phyloP scores from a whole-genome alignment of 37 sponge, comb jelly and placozoan species.

The Lycopodina hypogea region DNA sequence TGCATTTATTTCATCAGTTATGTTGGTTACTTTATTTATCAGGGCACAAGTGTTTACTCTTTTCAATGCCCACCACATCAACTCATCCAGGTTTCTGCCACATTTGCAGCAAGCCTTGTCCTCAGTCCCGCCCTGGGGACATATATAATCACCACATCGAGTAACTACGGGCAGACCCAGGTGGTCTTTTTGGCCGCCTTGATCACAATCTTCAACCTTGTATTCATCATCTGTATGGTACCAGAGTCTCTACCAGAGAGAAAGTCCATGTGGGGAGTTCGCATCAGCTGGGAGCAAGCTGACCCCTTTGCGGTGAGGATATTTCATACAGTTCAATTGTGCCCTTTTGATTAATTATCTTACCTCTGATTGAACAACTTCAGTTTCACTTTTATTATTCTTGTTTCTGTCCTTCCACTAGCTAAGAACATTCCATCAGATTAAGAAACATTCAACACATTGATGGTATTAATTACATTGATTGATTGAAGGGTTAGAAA shows the following conservation, averaged over 20 bases:
- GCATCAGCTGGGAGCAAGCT: conserved; percentile 87
- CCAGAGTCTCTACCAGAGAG: conserved; percentile 82
- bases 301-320: conserved; percentile 82
- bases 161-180: conserved; percentile 43
- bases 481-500: too few species aligned
- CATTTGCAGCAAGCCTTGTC: conserved; percentile 91
- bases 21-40: too few species aligned
- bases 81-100: conserved; percentile 70
- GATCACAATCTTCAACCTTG: conserved; percentile 72
- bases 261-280: conserved; percentile 68
- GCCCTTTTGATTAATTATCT: not conserved
- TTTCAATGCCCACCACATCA: not conserved
- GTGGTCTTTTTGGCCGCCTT: conserved; percentile 78
- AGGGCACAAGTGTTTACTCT: too few species aligned
- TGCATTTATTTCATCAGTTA: too few species aligned
- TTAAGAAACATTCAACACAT: too few species aligned
- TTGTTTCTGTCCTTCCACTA: too few species aligned
- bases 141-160: conserved; percentile 17
- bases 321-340: not conserved
- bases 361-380: too few species aligned
- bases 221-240: conserved; percentile 78
- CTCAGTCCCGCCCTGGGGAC: conserved; percentile 86
- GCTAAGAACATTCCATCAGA: too few species aligned
- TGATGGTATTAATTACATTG: too few species aligned
- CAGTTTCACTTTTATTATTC: too few species aligned